Evolutionary conservation across 2,113 vertebrate genomes (phyloP).

Genomic region (Notothenia rossii): DNA sequence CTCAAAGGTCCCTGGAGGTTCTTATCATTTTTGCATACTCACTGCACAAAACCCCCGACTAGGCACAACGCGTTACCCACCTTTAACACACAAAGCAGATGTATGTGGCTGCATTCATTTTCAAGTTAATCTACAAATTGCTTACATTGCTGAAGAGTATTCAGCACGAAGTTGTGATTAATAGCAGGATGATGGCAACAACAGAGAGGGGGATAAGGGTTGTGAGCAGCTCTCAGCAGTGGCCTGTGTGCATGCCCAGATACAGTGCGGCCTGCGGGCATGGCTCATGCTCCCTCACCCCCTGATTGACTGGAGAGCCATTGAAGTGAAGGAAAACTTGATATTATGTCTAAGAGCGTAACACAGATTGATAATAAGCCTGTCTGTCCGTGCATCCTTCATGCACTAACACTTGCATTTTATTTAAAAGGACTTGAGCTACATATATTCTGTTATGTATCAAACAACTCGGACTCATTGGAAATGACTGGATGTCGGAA

Average conservation of each 20-base stretch:
- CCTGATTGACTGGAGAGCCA: slow-evolving; percentile 46
- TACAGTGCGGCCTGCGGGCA: slow-evolving; percentile 14
- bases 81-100: slow-evolving; percentile 47
- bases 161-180: slow-evolving; percentile 29
- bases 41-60: slow-evolving; percentile 47
- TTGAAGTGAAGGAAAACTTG: slow-evolving; percentile 50
- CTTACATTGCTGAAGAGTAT: slow-evolving; percentile 29
- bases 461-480: neutral
- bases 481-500: neutral
- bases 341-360: slow-evolving; percentile 51
- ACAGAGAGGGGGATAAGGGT: neutral
- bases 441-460: neutral
- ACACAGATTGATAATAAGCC: slow-evolving; percentile 59
- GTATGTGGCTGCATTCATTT: slow-evolving; percentile 36
- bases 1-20: slow-evolving; percentile 37
- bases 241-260: slow-evolving; percentile 18
- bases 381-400: slow-evolving; percentile 21
- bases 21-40: slow-evolving; percentile 33
- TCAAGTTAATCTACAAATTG: slow-evolving; percentile 45
- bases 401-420: slow-evolving; percentile 9
- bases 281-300: slow-evolving; percentile 32
- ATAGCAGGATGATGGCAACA: neutral
- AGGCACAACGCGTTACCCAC: slow-evolving; percentile 47
- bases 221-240: neutral
- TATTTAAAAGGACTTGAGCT: neutral